phyloP scores from a whole-genome alignment of 2,888 invertebrate genomes.

The Cataglyphis cursor region DNA sequence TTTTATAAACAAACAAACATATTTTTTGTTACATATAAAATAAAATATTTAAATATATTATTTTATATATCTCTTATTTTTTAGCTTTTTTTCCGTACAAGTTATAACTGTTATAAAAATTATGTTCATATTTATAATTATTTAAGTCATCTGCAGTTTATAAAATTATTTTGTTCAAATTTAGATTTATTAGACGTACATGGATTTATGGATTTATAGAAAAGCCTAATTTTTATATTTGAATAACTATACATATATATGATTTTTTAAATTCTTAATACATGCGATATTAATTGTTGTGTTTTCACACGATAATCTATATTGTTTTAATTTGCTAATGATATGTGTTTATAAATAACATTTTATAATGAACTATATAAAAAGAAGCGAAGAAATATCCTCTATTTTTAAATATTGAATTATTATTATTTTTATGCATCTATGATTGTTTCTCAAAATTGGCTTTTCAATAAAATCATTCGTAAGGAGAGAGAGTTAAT shows the following conservation, averaged over 20 bases:
- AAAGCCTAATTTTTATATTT: neutral
- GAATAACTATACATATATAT: neutral
- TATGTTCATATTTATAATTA: neutral
- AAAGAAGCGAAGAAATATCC: neutral
- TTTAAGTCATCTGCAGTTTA: neutral
- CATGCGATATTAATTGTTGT: neutral
- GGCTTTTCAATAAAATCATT: slow-evolving; percentile 20
- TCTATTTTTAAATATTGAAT: neutral
- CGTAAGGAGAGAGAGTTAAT: neutral
- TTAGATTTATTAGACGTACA: neutral
- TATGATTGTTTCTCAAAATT: slow-evolving; percentile 18
- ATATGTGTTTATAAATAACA: slow-evolving; percentile 10
- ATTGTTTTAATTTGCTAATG: slow-evolving; percentile 17
- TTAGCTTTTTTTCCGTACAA: too few species aligned
- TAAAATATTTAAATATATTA: too few species aligned
- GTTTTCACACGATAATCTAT: neutral
- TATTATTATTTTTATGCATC: slow-evolving; percentile 11
- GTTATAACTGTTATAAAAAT: too few species aligned
- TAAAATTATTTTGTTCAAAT: neutral
- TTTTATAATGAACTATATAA: neutral
- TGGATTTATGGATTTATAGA: neutral
- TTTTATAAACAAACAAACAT: too few species aligned
- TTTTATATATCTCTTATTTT: too few species aligned
- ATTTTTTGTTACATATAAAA: too few species aligned
- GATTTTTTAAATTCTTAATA: neutral